Conservation (phyloP, 1,140 invertebrate species). For the Dysdera silvatica region DNA sequence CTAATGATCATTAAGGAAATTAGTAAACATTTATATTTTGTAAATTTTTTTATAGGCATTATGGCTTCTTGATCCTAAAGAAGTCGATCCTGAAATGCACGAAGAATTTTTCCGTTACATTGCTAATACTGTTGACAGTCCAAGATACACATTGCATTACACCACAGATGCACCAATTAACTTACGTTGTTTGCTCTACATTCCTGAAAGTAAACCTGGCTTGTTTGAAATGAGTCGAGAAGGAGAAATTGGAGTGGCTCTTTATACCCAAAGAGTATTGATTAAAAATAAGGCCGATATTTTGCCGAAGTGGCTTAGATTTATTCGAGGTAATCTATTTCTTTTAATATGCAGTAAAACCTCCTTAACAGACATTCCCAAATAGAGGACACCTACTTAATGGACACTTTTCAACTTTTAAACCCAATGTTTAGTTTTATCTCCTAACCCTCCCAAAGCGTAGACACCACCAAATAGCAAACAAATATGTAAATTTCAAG, state of each 20-base stretch:
- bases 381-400: too few relatives aligned
- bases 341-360: constrained; percentile 68
- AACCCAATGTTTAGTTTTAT: too few relatives aligned
- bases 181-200: constrained; percentile 82
- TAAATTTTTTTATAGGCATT: constrained; percentile 57
- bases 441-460: too few relatives aligned
- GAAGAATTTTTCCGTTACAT: constrained; percentile 80
- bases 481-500: too few relatives aligned
- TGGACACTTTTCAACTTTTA: too few relatives aligned
- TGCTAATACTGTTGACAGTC: constrained; percentile 71
- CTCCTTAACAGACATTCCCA: too few relatives aligned
- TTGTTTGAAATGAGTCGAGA: constrained; percentile 76
- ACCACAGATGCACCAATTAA: constrained; percentile 82
- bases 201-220: constrained; percentile 70
- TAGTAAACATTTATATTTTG: background rate
- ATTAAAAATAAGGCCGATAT: constrained; percentile 86
- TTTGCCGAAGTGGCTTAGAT: constrained; percentile 87
- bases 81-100: constrained; percentile 75
- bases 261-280: constrained; percentile 77
- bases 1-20: background rate
- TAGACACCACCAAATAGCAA: too few relatives aligned
- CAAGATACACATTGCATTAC: constrained; percentile 75
- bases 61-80: constrained; percentile 86
- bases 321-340: constrained; percentile 66
- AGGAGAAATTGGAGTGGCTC: constrained; percentile 64